A percentile compares a stretch with the other conserved stretches of the same genome.
These are phyloP conservation scores for Zootoca vivipara DNA, from an alignment of 2,113 vertebrate species.

Conservation along the genomic window DNA sequence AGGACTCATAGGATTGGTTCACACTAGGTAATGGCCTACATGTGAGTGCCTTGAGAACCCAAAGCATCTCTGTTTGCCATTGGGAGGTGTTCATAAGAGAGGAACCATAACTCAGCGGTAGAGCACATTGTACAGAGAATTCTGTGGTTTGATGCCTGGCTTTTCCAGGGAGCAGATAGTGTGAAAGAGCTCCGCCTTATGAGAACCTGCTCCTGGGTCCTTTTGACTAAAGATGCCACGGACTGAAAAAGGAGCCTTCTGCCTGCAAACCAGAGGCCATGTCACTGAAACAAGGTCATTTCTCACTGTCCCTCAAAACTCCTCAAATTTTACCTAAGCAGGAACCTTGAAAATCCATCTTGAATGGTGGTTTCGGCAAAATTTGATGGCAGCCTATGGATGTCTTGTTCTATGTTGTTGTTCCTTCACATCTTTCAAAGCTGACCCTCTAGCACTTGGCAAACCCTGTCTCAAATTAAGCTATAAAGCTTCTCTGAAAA, in stretches of 20 bases:
- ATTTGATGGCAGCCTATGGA: not conserved
- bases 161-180: not conserved
- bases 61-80: not conserved
- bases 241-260: too few species aligned
- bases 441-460: not conserved
- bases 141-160: not conserved
- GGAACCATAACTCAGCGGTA: too few species aligned
- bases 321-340: not conserved
- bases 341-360: not conserved
- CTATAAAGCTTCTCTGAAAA: not conserved
- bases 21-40: not conserved
- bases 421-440: not conserved
- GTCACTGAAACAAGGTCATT: too few species aligned
- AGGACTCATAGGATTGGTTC: not conserved
- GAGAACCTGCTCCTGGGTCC: not conserved
- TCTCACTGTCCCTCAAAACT: not conserved
- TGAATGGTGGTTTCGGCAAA: not conserved
- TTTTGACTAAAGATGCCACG: not conserved
- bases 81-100: not conserved
- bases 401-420: not conserved
- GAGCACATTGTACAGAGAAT: not conserved
- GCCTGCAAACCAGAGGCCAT: too few species aligned
- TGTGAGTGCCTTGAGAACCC: not conserved
- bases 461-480: not conserved
- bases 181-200: not conserved